These are phyloP conservation scores for Anser cygnoides DNA, from an alignment of 2,113 vertebrate genomes.

Conservation along the genomic window DNA sequence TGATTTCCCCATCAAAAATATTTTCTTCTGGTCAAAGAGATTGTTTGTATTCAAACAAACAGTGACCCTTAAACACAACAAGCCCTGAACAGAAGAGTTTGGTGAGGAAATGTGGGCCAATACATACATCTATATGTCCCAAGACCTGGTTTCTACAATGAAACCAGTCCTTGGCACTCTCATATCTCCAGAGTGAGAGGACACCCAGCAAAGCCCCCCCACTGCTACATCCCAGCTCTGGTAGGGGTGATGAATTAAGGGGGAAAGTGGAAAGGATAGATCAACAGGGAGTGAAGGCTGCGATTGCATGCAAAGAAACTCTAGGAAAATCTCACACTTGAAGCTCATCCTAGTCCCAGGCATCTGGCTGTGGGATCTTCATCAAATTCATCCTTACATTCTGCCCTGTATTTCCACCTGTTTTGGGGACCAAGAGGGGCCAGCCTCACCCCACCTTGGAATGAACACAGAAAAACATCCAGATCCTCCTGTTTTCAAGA, in stretches of 20 bases:
- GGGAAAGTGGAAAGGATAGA: neutral
- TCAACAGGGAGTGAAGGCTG: neutral
- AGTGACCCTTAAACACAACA: neutral
- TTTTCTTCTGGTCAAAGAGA: neutral
- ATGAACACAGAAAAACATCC: neutral
- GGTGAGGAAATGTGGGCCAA: neutral
- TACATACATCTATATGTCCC: neutral
- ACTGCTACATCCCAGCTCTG: rapidly evolving
- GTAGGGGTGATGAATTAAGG: neutral
- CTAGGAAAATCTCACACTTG: neutral
- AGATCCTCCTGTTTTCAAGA: neutral
- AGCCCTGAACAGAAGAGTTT: neutral
- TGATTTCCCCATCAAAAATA: neutral
- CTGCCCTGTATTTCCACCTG: neutral
- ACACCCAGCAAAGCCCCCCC: rapidly evolving
- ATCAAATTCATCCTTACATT: neutral
- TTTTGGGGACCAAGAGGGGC: neutral
- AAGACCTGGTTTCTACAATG: neutral
- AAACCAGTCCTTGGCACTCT: neutral
- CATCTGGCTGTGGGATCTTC: neutral
- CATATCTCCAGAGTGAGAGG: neutral
- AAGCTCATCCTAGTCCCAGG: neutral
- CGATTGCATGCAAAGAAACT: neutral
- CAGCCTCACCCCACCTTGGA: neutral
- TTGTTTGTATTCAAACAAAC: neutral